These are phyloP conservation scores for Epistrophella euchroma DNA, from an alignment of 2,888 invertebrate species.

Conservation along the genomic window DNA sequence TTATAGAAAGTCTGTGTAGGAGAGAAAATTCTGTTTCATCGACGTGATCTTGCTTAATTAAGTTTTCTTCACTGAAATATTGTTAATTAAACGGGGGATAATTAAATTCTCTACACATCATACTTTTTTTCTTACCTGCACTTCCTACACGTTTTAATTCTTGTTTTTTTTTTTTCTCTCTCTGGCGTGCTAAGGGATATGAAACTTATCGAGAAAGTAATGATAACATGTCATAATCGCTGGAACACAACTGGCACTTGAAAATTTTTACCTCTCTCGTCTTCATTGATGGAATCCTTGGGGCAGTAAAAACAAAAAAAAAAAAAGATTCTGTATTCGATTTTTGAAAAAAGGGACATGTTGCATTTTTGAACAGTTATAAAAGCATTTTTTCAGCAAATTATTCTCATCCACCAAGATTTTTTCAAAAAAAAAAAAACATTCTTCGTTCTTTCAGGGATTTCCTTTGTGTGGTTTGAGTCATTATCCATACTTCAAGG, in stretches of 20 bases:
- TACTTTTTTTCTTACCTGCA: neutral
- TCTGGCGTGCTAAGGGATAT: neutral
- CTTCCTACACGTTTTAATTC: neutral
- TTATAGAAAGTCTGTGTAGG: neutral
- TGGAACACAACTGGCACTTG: slow-evolving; percentile 31
- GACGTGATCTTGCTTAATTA: slow-evolving; percentile 50
- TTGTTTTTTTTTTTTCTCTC: neutral
- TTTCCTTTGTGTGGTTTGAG: neutral
- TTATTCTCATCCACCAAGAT: neutral
- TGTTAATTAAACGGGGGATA: slow-evolving; percentile 60
- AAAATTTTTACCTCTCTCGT: neutral
- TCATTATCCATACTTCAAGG: neutral
- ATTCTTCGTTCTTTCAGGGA: neutral
- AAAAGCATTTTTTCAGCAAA: neutral
- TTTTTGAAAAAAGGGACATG: neutral
- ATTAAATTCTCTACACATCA: slow-evolving; percentile 51
- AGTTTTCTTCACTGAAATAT: slow-evolving; percentile 36
- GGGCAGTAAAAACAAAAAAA: neutral
- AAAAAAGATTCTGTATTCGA: neutral
- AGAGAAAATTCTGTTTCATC: slow-evolving; percentile 25
- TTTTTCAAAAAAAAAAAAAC: neutral
- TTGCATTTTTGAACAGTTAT: neutral
- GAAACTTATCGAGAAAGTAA: slow-evolving; percentile 2
- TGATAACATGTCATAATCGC: slow-evolving; percentile 25
- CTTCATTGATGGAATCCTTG: neutral